Evolutionary conservation across 2,888 invertebrate genomes (phyloP).

Genomic region (Sepiola atlantica): DNA sequence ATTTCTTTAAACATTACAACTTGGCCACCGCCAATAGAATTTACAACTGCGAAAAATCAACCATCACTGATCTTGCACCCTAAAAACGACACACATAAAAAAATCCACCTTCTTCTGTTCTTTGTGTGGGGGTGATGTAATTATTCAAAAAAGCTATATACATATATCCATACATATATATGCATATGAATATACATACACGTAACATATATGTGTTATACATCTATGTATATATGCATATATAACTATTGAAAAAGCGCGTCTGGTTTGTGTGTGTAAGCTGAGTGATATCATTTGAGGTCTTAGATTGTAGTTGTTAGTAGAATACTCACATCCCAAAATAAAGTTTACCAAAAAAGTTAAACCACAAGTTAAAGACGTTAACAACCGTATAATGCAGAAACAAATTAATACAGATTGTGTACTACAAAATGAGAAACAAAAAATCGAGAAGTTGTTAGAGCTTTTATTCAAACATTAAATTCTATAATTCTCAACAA

Average conservation of each 20-base stretch:
- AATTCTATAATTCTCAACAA: not conserved
- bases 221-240: no score
- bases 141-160: not conserved
- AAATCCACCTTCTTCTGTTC: not conserved
- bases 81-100: constrained; percentile 6
- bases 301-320: not conserved
- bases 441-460: not conserved
- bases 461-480: not conserved
- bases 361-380: not conserved
- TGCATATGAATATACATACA: no score
- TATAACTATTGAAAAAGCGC: not conserved
- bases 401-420: not conserved
- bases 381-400: not conserved
- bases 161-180: not conserved
- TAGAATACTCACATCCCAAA: not conserved
- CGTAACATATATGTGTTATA: no score
- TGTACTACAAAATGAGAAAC: not conserved
- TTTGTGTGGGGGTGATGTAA: not conserved
- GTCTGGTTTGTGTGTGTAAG: not conserved
- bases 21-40: not conserved
- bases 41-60: not conserved
- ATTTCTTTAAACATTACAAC: not conserved
- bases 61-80: constrained; percentile 42
- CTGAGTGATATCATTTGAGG: not conserved
- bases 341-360: not conserved